Base-by-base conservation (phyloP, 2,113 vertebrate species). In the Aix galericulata region DNA sequence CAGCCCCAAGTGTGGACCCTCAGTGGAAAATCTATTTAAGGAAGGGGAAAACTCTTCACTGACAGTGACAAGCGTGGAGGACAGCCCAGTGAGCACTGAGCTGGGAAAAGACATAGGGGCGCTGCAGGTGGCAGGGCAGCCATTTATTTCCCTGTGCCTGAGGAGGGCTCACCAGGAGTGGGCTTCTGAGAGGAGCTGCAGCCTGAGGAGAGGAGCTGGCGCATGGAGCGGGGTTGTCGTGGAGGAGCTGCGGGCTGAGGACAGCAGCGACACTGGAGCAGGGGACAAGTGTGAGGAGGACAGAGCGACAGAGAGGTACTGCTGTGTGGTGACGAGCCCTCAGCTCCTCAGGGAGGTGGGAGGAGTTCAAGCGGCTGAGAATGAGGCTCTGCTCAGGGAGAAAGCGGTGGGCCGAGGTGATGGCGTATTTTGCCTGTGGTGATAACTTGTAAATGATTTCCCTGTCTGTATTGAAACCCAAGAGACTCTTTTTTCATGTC, bases 111-210 rank as follows among this genome's bases (percentile, higher is more conserved):
- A 12, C 6, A 0, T 6, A 6, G 6, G 6, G 3, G 1, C 14
- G 11, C 8, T 16, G 2, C 0, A 3, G 6, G 60, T 38, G 25
- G 13, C 52, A 55, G 52, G 52, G 21, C 1, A 9, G 4, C 0
- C 4, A 0, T 1, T 4, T 0, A 0, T 1, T 4, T 0, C 7
- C 3, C 13, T 5, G n/a, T 1, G 23, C 15, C 52, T 53, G 11
- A 8, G 12, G 23, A n/a, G 18, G 5, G 32, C 11, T 8, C 1
- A 1, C 3, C 2, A 17, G 18, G 7, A 63, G 25, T 13, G 13
- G 69, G 17, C 2, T 46, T 16, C 32, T 46, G 23, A 11, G 11
- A 18, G 42, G 23, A 44, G 0, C 6, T 8, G 11, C 8, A 22
- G 6, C 9, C 6, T 3, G 2, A 4, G 48, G 38, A 81, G 29